These are phyloP conservation scores for Podarcis lilfordi DNA, from an alignment of 2,797 vertebrate species.

Conservation along the genomic window DNA sequence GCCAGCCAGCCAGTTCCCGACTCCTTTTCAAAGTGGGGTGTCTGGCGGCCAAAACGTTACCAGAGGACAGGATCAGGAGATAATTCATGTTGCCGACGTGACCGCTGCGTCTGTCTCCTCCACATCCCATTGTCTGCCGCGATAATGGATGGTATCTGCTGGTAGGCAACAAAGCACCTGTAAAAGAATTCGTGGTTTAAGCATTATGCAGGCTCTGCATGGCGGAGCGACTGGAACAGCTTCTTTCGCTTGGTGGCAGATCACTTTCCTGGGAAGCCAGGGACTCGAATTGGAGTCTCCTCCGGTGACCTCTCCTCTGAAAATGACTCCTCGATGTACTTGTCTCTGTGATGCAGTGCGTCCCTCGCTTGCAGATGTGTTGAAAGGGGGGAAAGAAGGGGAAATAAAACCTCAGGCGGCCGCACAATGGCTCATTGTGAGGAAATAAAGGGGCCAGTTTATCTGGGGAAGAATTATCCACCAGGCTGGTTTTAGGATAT, in stretches of 20 bases:
- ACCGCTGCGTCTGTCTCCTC: conserved; percentile 66
- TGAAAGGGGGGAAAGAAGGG: background rate
- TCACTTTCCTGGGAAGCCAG: conserved; percentile 35
- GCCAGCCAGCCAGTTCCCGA: conserved; percentile 77
- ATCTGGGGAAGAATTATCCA: conserved; percentile 39
- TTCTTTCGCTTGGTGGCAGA: conserved; percentile 57
- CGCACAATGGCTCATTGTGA: conserved; percentile 37
- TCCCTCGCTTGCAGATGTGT: conserved; percentile 46
- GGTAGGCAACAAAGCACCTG: conserved; percentile 66
- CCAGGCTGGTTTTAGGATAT: background rate
- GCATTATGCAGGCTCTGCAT: conserved; percentile 25
- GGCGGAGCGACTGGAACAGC: conserved; percentile 47
- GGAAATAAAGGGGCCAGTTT: conserved; percentile 58
- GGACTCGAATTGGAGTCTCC: conserved; percentile 39
- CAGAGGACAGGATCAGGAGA: conserved; percentile 73
- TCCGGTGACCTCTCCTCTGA: background rate
- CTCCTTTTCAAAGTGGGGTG: conserved; percentile 80
- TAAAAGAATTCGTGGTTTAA: conserved; percentile 16
- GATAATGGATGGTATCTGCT: conserved; percentile 64
- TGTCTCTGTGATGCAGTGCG: conserved; percentile 44
- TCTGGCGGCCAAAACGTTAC: conserved; percentile 68
- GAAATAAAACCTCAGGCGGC: conserved; percentile 18
- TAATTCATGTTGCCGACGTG: conserved; percentile 78
- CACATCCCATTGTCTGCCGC: conserved; percentile 70
- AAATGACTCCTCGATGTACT: background rate